Evolutionary conservation across 1,140 invertebrate species (phyloP), one percentile per base, ranked within the genome.

Genomic region (Pantala flavescens): DNA sequence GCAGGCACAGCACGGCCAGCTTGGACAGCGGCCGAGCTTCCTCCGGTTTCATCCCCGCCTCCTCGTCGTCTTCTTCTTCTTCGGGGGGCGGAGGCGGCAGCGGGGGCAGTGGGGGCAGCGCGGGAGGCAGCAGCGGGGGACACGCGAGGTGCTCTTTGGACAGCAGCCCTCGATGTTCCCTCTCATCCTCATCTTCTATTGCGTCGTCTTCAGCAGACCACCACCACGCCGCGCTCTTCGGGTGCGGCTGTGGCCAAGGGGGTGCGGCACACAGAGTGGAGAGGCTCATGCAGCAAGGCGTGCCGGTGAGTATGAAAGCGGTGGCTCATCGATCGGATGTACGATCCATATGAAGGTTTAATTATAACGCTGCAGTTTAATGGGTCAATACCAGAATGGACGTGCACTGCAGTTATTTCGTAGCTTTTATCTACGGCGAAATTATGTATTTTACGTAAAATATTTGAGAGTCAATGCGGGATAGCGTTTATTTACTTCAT

Each of bases 21-120:
- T 84, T 96, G 79, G 95, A 98, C 83, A 95, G 92, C 78, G 96
- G 95, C 7, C 86, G 95, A 77, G 95, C 95, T 9, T 95, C 94
- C 9, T 95, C 94, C 0, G 87, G 89, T 71, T 86, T 81, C 82
- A 87, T 86, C 83, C 79, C 74, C 86, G 79, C 80, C 84, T 80
- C 70, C 77, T 77, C 71, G 77, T 77, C 49, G 78, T 71, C 76
- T 85, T 72, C 36, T 5, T 49, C 63, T 21, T n/a, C 36, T 19
- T 23, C 19, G 43, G 43, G 77, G 36, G 43, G 73, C 70, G 42
- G 78, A 9, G 78, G 80, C 23, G 7, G 78, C 79, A 36, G 77
- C 70, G 71, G 74, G n/a, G 49, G 84, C 73, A 82, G 82, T 14
- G 85, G 85, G 36, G 82, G 85, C 11, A 84, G 82, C 74, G 81